Conservation (phyloP, 2,888 invertebrate genomes). For the Xylota sylvarum region DNA sequence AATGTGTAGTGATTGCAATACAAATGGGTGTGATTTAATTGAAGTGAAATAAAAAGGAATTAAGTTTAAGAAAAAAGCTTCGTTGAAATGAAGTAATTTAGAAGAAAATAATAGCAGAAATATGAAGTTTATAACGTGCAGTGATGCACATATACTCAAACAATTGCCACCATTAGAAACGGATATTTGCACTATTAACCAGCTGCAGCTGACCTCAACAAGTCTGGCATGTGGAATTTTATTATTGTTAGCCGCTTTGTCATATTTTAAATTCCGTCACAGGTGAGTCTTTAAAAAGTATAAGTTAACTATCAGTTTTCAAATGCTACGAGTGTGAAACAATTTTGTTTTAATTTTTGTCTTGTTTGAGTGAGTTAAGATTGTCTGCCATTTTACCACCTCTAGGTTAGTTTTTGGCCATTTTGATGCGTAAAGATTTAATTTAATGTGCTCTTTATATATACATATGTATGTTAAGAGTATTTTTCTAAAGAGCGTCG, state of each 20-base stretch:
- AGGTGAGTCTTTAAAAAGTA: slow-evolving; percentile 50
- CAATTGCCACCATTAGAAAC: slow-evolving; percentile 39
- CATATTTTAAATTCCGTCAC: slow-evolving; percentile 33
- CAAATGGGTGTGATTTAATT: slow-evolving; percentile 26
- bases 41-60: slow-evolving; percentile 2
- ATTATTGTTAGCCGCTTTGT: slow-evolving; percentile 21
- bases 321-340: too few species aligned
- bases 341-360: too few species aligned
- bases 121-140: slow-evolving; percentile 61
- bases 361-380: too few species aligned
- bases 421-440: too few species aligned
- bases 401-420: too few species aligned
- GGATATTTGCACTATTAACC: slow-evolving; percentile 60
- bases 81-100: background rate
- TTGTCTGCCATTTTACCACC: too few species aligned
- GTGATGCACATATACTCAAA: slow-evolving; percentile 44
- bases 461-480: too few species aligned
- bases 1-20: background rate
- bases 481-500: too few species aligned
- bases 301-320: too few species aligned
- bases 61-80: background rate
- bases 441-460: too few species aligned
- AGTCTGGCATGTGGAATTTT: slow-evolving; percentile 50
- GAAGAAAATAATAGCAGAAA: background rate
- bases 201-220: slow-evolving; percentile 62